Conservation (phyloP, 2,113 vertebrate species). For the Colistium nudipinnis region DNA sequence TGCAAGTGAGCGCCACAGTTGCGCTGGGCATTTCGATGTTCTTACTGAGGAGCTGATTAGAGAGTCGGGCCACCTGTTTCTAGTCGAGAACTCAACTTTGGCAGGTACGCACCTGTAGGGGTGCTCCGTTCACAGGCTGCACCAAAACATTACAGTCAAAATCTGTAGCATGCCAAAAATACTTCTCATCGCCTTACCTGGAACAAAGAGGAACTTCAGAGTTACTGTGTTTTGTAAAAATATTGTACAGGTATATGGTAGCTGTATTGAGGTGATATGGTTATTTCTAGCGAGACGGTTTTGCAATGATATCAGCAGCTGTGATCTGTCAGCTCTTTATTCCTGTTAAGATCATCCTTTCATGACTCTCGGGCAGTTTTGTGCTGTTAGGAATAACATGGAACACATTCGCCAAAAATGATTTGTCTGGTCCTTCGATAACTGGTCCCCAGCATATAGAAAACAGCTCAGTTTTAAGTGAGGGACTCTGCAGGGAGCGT, state of each 20-base stretch:
- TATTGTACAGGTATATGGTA: conserved; percentile 10
- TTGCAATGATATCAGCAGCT: conserved; percentile 11
- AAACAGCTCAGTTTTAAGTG: conserved; percentile 12
- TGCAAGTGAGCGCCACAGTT: neutral
- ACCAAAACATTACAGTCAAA: conserved; percentile 50
- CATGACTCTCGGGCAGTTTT: neutral
- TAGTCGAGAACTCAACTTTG: conserved; percentile 30
- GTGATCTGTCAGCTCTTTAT: neutral
- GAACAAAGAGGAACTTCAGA: neutral
- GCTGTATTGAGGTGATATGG: neutral
- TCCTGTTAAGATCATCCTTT: neutral
- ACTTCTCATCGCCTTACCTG: conserved; percentile 31
- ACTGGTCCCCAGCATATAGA: neutral
- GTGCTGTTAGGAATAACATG: neutral
- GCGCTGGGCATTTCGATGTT: conserved; percentile 21
- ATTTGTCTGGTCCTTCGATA: neutral
- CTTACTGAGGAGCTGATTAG: conserved; percentile 24
- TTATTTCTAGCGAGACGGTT: neutral
- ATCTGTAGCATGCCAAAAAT: conserved; percentile 53
- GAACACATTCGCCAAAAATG: conserved; percentile 1
- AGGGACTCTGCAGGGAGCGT: conserved; percentile 24
- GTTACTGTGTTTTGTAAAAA: conserved; percentile 7
- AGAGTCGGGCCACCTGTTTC: neutral
- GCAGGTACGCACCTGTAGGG: conserved; percentile 52
- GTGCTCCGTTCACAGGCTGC: conserved; percentile 42